Evolutionary conservation across 2,113 vertebrate species (phyloP), one percentile per base, ranked within the genome.

Genomic region (Excalfactoria chinensis): DNA sequence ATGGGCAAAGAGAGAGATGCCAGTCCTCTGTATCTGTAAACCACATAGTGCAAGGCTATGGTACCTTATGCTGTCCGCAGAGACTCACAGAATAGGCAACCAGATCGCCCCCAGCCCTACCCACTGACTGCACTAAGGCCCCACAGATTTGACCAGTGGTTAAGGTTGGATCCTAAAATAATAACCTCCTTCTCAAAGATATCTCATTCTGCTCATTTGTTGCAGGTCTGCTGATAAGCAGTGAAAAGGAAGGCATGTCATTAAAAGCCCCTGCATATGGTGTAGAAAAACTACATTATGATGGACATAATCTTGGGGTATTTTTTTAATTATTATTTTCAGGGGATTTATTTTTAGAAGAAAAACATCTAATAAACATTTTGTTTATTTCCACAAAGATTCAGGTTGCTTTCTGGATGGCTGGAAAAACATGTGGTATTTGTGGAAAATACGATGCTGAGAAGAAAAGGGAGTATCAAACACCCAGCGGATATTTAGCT

Each of bases 401-500:
- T 91, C 66, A 95, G 89, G 92, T 98, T 90, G 91, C 95, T 40
- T 97, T 98, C 94, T 98, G 98, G 98, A 98, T 98, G 98, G 96
- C 80, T 89, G 98, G 98, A 70, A 94, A 98, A 95, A 98, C 97
- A 5, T 98, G 97, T 90, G 98, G 98, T 81, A 92, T 98, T 49
- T 98, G 98, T 91, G 98, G 98, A 96, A 98, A 89, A 69, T 98
- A 97, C 15, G 97, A 98, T 22, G 98, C 97, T 30, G 98, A 98
- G 93, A 74, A 88, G 49, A 96, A 93, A 87, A 95, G 96, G 80
- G 98, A 98, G 80, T 98, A 96, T 73, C 90, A 80, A 66, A 98
- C 89, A 15, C 98, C 98, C 58, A 98, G 94, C 34, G 92, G 97
- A 51, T 96, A 95, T 46, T 9, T 96, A 87, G 93, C 95, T 68